Evolutionary conservation across 2,113 vertebrate species (phyloP), one percentile per base, ranked within the genome.

Genomic region (Cheilinus undulatus): DNA sequence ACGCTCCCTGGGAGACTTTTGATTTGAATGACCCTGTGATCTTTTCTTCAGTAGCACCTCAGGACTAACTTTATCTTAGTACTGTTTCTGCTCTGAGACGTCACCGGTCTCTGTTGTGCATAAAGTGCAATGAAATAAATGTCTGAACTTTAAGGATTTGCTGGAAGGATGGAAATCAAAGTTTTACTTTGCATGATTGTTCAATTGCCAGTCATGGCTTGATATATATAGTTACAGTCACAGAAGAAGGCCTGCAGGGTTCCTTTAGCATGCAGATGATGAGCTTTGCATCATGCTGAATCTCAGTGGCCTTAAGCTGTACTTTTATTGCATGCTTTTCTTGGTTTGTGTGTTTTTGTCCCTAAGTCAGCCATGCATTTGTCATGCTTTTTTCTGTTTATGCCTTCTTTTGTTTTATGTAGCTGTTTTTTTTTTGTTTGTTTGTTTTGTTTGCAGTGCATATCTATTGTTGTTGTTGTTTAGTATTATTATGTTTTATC

Each of bases 11-110:
- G 17, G 54, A 69, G 43, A 49, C 38, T 58, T 45, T 73, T 59
- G 43, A 69, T 71, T 72, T 23, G 20, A 50, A 60, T 12, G 57
- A 78, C 42, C 52, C 34, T 6, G 0, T 48, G 58, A 73, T 49
- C 78, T 69, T 72, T 53, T 69, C 67, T 30, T 9, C 42, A 24
- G 22, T n/a, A 53, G 12, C 15, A 45, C 57, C 43, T 50, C 56
- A 61, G 63, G 51, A 54, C 56, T 23, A 30, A 57, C 28, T 34
- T 6, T 12, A 20, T 57, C 63, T 23, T 6, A 12, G 22, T 20
- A 34, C 9, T 7, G 1, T 34, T 60, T n/a, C 45, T 26, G 5
- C 0, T 62, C 49, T 20, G 20, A 19, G 34, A 61, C 26, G 40
- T 68, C 27, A 46, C 4, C 12, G 20, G 26, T 42, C 43, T 62